These are phyloP conservation scores for Novumbra hubbsi DNA, from an alignment of 2,797 vertebrate species.

Conservation along the genomic window DNA sequence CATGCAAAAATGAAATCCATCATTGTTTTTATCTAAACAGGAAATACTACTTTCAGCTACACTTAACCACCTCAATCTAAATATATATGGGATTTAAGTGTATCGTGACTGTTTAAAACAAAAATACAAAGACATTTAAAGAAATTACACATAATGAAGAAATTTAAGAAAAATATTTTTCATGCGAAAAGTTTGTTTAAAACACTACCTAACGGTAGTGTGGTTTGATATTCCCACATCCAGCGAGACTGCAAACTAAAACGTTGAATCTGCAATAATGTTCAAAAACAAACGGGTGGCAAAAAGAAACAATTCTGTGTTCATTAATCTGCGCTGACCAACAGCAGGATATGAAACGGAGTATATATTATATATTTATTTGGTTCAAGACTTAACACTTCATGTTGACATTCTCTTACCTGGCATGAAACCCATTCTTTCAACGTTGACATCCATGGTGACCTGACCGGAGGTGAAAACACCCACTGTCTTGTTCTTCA, in stretches of 20 bases:
- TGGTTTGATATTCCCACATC: neutral
- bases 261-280: neutral
- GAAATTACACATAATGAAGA: neutral
- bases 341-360: no score
- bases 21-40: neutral
- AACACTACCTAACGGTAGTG: neutral
- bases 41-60: neutral
- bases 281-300: neutral
- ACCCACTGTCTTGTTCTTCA: neutral
- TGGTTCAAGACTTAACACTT: neutral
- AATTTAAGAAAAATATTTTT: neutral
- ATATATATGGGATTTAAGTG: neutral
- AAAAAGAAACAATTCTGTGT: neutral
- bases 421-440: conserved; percentile 6
- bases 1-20: neutral
- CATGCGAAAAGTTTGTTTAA: neutral
- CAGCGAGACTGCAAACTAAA: neutral
- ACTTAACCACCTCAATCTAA: neutral
- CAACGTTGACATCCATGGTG: neutral
- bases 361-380: no score
- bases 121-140: neutral
- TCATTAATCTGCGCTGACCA: neutral
- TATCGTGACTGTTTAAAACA: neutral
- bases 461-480: conserved; percentile 6
- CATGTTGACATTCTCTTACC: neutral